phyloP scores from a whole-genome alignment of 2,113 vertebrate genomes.

The Spizaetus ornatus region DNA sequence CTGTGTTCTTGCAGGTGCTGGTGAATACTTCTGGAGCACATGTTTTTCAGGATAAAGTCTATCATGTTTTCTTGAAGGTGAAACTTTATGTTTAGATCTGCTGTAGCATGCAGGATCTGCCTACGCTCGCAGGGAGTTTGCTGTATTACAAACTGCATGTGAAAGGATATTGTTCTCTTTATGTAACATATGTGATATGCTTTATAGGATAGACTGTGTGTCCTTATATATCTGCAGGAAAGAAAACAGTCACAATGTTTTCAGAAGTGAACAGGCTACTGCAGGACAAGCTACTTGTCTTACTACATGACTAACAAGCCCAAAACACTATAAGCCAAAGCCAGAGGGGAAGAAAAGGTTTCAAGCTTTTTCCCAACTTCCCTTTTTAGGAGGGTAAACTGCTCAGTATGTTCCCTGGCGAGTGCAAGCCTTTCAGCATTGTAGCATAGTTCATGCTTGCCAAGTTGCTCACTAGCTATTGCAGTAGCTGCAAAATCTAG shows the following conservation, averaged over 20 bases:
- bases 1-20: background rate
- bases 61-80: background rate
- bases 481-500: background rate
- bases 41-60: background rate
- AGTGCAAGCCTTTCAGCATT: conserved; percentile 22
- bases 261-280: background rate
- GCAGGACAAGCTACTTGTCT: conserved; percentile 16
- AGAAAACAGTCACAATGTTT: background rate
- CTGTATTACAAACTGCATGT: background rate
- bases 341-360: conserved; percentile 6
- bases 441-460: background rate
- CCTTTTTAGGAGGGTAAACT: conserved; percentile 29
- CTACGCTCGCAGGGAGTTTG: background rate
- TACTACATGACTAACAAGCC: background rate
- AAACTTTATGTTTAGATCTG: background rate
- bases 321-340: background rate
- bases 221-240: background rate
- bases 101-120: background rate
- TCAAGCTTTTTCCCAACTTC: conserved; percentile 17
- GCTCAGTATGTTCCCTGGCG: background rate
- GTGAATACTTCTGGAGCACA: background rate
- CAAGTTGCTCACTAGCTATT: background rate
- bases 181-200: background rate
- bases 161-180: background rate
- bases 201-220: background rate